phyloP scores from a whole-genome alignment of 2,113 vertebrate species.

The Danionella cerebrum region DNA sequence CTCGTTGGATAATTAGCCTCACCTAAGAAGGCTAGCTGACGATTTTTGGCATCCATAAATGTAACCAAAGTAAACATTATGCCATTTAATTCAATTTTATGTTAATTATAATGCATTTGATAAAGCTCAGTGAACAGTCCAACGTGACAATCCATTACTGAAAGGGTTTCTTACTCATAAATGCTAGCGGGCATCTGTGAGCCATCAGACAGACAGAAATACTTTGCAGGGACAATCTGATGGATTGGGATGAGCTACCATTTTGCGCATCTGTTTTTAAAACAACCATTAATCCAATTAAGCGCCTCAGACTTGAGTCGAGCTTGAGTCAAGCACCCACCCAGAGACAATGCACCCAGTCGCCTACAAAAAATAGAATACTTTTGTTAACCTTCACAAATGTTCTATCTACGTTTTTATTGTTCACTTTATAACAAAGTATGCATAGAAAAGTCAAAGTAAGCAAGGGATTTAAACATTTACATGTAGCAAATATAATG shows the following conservation, averaged over 20 bases:
- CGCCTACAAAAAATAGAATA: too few species aligned
- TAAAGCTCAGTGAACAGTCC: conserved; percentile 7
- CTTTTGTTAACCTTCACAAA: too few species aligned
- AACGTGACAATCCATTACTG: conserved; percentile 17
- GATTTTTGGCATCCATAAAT: conserved; percentile 62
- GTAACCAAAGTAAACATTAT: conserved; percentile 61
- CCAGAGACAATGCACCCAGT: neutral
- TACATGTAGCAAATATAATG: too few species aligned
- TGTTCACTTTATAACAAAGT: too few species aligned
- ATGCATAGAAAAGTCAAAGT: too few species aligned
- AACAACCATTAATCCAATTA: conserved; percentile 44
- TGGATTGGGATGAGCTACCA: conserved; percentile 33
- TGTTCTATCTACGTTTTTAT: too few species aligned
- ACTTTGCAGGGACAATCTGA: conserved; percentile 36
- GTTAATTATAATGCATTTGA: conserved; percentile 13
- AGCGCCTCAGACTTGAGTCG: conserved; percentile 30
- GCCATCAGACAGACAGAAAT: conserved; percentile 31
- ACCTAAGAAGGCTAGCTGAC: conserved; percentile 67
- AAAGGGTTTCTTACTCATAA: neutral
- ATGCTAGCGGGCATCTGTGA: conserved; percentile 1
- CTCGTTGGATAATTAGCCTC: conserved; percentile 70
- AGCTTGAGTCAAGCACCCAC: neutral
- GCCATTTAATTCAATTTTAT: neutral
- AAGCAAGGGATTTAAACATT: too few species aligned
- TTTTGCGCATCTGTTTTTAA: conserved; percentile 35